Evolutionary conservation across 2,888 invertebrate genomes (phyloP).

Genomic region (Ophion obscuratus): DNA sequence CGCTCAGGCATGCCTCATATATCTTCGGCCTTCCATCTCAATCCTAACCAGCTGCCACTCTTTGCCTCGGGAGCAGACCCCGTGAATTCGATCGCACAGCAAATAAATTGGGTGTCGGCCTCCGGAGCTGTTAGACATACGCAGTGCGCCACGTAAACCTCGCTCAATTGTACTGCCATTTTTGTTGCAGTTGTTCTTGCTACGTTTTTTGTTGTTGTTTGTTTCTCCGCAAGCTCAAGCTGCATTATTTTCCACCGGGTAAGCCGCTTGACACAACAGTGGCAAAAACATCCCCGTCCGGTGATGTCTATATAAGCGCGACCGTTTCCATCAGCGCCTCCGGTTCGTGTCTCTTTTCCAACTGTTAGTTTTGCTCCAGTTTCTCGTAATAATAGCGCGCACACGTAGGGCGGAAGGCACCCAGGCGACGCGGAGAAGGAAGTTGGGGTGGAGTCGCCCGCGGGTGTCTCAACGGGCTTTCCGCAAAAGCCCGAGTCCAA

Average conservation of each 20-base stretch:
- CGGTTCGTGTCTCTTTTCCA: conserved; percentile 1
- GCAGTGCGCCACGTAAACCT: not conserved
- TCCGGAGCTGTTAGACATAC: not conserved
- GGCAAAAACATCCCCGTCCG: conserved; percentile 8
- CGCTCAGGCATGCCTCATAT: not conserved
- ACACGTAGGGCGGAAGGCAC: not conserved
- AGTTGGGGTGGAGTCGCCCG: not conserved
- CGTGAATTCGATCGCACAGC: not conserved
- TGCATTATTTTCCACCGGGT: conserved; percentile 25
- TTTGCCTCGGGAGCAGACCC: not conserved
- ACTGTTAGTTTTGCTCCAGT: conserved; percentile 56
- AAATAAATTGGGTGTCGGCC: not conserved
- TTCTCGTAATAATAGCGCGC: conserved; percentile 40
- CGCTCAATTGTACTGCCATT: not conserved
- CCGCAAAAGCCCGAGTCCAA: not conserved
- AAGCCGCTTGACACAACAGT: conserved; percentile 30
- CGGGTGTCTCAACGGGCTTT: not conserved
- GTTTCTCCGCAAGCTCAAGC: not conserved
- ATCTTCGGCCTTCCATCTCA: not conserved
- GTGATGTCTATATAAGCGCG: not conserved
- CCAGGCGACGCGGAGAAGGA: not conserved
- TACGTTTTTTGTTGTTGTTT: conserved; percentile 20
- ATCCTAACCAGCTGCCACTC: not conserved
- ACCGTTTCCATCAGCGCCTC: not conserved
- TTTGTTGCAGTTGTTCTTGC: not conserved